Base-by-base conservation (phyloP, 2,113 vertebrate genomes). In the Acrocephalus kingi region DNA sequence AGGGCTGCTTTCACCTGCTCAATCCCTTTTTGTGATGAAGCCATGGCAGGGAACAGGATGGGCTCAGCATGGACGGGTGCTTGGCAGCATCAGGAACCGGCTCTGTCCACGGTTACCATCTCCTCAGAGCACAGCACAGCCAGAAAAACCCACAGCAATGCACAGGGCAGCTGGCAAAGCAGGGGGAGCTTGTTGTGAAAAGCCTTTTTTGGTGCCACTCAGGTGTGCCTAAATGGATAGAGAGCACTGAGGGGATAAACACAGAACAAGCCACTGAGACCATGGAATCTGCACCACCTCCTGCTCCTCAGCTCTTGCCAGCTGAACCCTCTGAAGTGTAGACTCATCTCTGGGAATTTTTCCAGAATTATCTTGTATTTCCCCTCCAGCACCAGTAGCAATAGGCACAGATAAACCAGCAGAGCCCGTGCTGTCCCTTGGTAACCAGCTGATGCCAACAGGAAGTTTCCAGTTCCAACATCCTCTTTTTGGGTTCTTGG, bases 401-500 rank as follows among this genome's bases (percentile, higher is more conserved):
- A 49, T 11, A 72, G 61, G 27, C 58, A 51, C 58, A 85, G 61
- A 37, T 30, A 62, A 89, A 35, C n/a, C 25, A 91, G 41, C 27
- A 66, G 22, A 51, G 49, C 51, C 11, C 0, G 0, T 27, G 37
- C 25, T 52, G 37, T 35, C 8, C 16, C 46, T 16, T 48, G 1
- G 30, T 52, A 68, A 64, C 35, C 24, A 48, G 2, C 33, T 24
- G 12, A 33, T 35, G 11, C 28, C 15, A 33, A 20, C 3, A 9
- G 31, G 49, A 90, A 56, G 10, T 19, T 86, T 51, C 33, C 9
- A 61, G 27, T 33, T 94, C 76, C 27, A 48, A 10, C 0, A 0
- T 24, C 15, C 2, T 5, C 21, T 62, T 83, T 68, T 22, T 75
- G 41, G 9, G 3, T 68, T 75, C 37, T 86, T 48, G 25, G n/a